Conservation (phyloP, 2,797 vertebrate genomes). For the Crenichthys baileyi region DNA sequence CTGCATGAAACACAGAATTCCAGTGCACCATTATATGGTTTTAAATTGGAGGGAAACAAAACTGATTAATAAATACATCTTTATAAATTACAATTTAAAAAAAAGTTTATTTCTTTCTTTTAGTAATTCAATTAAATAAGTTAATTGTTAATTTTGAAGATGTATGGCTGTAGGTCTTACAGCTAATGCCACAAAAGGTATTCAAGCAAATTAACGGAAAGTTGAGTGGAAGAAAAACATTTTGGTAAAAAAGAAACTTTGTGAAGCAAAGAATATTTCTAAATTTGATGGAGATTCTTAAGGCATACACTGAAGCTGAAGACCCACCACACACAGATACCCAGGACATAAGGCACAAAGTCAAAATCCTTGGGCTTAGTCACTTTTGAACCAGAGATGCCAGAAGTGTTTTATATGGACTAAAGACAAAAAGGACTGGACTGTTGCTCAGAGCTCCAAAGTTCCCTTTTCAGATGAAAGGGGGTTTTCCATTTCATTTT, state of each 20-base stretch:
- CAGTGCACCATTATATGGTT: slow-evolving; percentile 39
- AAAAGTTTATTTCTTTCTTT: neutral
- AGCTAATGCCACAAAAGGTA: neutral
- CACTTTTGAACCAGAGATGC: neutral
- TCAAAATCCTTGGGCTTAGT: neutral
- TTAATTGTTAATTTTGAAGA: too few relatives aligned
- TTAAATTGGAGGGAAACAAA: slow-evolving; percentile 49
- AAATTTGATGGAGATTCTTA: neutral
- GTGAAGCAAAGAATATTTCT: neutral
- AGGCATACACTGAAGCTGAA: neutral
- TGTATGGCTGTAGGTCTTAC: too few relatives aligned
- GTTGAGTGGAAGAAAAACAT: neutral
- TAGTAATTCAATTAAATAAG: too few relatives aligned
- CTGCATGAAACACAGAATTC: slow-evolving; percentile 30
- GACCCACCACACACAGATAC: neutral
- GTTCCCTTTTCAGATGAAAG: too few relatives aligned
- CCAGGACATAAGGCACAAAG: neutral
- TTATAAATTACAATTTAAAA: neutral
- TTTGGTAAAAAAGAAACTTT: neutral
- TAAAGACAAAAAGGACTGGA: too few relatives aligned
- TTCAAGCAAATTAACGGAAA: neutral
- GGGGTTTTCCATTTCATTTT: too few relatives aligned
- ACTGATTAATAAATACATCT: slow-evolving; percentile 51
- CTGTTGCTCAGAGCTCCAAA: too few relatives aligned
- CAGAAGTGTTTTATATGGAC: neutral